Evolutionary conservation across 1,140 invertebrate genomes (phyloP).

Genomic region (Liolophura sinensis): DNA sequence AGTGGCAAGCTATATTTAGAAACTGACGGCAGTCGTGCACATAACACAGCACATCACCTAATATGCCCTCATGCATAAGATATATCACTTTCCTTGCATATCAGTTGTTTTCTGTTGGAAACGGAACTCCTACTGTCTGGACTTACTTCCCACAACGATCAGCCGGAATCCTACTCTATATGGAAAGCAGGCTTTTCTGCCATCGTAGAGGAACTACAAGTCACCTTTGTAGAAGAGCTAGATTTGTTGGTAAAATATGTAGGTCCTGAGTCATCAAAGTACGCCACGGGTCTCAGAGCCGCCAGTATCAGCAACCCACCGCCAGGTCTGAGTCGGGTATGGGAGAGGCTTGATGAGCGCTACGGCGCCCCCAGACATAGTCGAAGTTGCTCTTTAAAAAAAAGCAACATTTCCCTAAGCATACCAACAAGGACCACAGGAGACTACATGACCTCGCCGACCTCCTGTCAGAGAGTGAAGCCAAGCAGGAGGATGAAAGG

Average conservation of each 20-base stretch:
- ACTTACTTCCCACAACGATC: slow-evolving; percentile 12
- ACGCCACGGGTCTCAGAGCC: slow-evolving; percentile 5
- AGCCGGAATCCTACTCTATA: slow-evolving; percentile 6
- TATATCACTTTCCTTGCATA: no score
- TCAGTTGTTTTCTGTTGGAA: slow-evolving; percentile 14
- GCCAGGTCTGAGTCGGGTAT: slow-evolving; percentile 2
- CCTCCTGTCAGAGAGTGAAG: slow-evolving; percentile 14
- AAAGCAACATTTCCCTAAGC: slow-evolving; percentile 16
- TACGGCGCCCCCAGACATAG: slow-evolving; percentile 19
- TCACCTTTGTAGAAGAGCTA: slow-evolving; percentile 9
- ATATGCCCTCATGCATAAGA: no score
- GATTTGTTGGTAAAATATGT: slow-evolving; percentile 22
- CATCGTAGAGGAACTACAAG: slow-evolving; percentile 7
- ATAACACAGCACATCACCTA: no score
- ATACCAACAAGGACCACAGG: slow-evolving; percentile 12
- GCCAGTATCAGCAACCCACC: slow-evolving; percentile 4
- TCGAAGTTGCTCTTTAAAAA: slow-evolving; percentile 12
- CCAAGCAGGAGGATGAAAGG: slow-evolving; percentile 13
- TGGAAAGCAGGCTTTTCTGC: slow-evolving; percentile 16
- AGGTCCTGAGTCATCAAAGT: slow-evolving; percentile 8
- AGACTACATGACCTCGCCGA: slow-evolving; percentile 18
- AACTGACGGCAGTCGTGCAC: no score
- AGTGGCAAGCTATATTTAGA: no score
- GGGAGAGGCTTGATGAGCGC: slow-evolving; percentile 17
- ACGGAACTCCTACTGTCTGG: slow-evolving; percentile 13